These are phyloP conservation scores for Distichodus sexfasciatus DNA, from an alignment of 2,797 vertebrate species.

Conservation along the genomic window DNA sequence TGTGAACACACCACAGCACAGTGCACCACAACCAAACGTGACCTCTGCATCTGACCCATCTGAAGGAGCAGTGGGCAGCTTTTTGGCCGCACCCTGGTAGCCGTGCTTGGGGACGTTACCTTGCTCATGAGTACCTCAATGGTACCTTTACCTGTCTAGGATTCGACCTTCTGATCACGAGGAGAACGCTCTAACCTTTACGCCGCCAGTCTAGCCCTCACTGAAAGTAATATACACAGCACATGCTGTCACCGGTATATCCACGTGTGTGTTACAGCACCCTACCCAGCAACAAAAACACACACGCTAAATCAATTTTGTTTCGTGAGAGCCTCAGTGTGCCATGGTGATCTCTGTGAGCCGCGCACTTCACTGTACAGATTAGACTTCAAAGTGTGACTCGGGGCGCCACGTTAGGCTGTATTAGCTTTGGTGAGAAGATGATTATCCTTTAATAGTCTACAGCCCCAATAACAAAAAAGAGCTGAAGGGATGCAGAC, in stretches of 20 bases:
- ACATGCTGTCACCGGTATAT: slow-evolving; percentile 26
- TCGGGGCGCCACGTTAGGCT: background rate
- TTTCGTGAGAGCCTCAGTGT: background rate
- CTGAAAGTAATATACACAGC: too few species aligned
- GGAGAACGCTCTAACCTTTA: too few species aligned
- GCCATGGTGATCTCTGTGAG: background rate
- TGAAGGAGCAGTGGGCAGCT: too few species aligned
- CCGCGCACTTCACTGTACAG: background rate
- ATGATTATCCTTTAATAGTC: background rate
- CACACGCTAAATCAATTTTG: slow-evolving; percentile 6
- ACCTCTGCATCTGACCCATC: too few species aligned
- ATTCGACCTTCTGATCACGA: too few species aligned
- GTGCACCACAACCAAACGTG: too few species aligned
- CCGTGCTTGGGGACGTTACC: too few species aligned
- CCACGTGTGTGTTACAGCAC: background rate
- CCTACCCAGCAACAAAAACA: slow-evolving; percentile 12
- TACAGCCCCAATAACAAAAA: background rate
- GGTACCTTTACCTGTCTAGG: too few species aligned
- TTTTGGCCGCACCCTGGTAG: too few species aligned
- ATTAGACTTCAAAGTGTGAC: slow-evolving; percentile 1
- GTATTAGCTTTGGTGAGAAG: background rate
- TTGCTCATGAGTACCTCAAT: too few species aligned
- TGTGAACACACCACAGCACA: too few species aligned
- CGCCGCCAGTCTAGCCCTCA: too few species aligned
- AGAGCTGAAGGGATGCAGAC: background rate